phyloP scores from a whole-genome alignment of 2,888 invertebrate genomes.

The Torymus tubicola region DNA sequence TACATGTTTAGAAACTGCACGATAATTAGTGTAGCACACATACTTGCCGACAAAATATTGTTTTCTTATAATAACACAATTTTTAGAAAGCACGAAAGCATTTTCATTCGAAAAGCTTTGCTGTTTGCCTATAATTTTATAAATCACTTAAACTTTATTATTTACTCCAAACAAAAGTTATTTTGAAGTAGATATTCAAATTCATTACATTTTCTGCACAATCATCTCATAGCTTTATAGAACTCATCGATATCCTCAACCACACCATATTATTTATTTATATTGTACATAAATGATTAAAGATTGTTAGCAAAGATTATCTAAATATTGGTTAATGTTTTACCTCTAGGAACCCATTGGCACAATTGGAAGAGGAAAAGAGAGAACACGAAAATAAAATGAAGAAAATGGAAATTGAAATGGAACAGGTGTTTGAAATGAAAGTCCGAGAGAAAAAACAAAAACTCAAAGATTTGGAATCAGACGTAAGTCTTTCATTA shows the following conservation, averaged over 20 bases:
- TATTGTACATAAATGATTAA: constrained; percentile 27
- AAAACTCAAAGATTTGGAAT: constrained; percentile 96
- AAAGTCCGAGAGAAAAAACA: constrained; percentile 97
- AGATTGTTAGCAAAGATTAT: background rate
- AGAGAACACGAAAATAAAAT: constrained; percentile 96
- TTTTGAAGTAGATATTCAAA: constrained; percentile 32
- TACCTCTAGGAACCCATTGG: constrained; percentile 90
- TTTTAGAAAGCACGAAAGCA: constrained; percentile 46
- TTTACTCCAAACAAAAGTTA: constrained; percentile 17
- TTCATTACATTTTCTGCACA: constrained; percentile 37
- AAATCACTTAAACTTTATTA: constrained; percentile 22
- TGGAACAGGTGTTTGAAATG: constrained; percentile 99
- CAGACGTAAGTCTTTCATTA: constrained; percentile 80
- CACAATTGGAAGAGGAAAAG: constrained; percentile 99
- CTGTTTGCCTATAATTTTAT: constrained; percentile 33
- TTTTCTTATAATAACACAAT: background rate
- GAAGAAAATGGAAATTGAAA: constrained; percentile 99
- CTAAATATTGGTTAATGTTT: background rate
- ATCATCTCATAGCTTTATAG: constrained; percentile 54
- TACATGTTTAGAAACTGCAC: constrained; percentile 54
- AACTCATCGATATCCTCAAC: constrained; percentile 27
- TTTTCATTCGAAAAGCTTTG: constrained; percentile 37
- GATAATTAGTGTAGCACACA: constrained; percentile 30
- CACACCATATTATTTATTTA: constrained; percentile 25
- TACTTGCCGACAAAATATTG: constrained; percentile 16